Conservation (phyloP, 2,888 invertebrate genomes). For the Cataglyphis cursor region DNA sequence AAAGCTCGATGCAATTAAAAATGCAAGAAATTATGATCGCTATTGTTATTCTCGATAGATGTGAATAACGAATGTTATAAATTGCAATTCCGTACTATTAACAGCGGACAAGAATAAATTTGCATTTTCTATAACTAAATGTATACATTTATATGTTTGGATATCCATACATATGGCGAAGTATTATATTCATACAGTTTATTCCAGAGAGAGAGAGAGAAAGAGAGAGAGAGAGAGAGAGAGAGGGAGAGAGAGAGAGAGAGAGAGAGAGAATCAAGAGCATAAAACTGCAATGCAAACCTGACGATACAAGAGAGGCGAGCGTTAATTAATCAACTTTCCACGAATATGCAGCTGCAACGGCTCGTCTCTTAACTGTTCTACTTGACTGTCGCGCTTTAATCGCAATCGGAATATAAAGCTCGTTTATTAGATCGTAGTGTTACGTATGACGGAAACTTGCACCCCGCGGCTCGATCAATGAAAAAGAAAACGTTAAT, state of each 20-base stretch:
- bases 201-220: constrained; percentile 29
- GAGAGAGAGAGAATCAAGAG: constrained; percentile 10
- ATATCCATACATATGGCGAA: not conserved
- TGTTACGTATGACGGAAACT: constrained; percentile 29
- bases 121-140: constrained; percentile 54
- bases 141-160: not conserved
- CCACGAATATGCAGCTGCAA: constrained; percentile 56
- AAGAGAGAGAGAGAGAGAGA: not conserved
- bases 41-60: constrained; percentile 38
- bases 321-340: constrained; percentile 78
- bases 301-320: constrained; percentile 40
- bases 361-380: not conserved
- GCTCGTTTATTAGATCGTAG: constrained; percentile 56
- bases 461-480: not conserved
- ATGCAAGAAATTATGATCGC: constrained; percentile 7
- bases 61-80: constrained; percentile 34
- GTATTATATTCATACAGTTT: constrained; percentile 58
- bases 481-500: constrained; percentile 29
- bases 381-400: constrained; percentile 24
- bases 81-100: constrained; percentile 47
- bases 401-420: constrained; percentile 49
- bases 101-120: constrained; percentile 47
- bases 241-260: not conserved
- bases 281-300: constrained; percentile 59
- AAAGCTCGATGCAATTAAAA: constrained; percentile 40